phyloP scores from a whole-genome alignment of 2,888 invertebrate genomes.

The Willowsia nigromaculata region DNA sequence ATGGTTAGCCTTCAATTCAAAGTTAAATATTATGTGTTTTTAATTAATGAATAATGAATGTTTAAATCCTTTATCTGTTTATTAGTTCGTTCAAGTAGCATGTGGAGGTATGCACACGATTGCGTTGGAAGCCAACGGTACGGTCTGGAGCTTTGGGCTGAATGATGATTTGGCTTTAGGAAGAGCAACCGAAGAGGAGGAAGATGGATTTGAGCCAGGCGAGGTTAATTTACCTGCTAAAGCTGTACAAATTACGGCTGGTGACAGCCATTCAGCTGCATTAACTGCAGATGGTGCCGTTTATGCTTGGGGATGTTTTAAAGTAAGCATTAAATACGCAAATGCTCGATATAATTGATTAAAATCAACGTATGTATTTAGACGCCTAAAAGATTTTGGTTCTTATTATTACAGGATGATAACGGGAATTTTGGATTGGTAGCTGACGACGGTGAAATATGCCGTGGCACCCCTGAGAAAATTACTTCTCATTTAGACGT shows the following conservation, averaged over 20 bases:
- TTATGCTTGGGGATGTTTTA: slow-evolving; percentile 96
- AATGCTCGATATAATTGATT: not conserved
- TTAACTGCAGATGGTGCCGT: slow-evolving; percentile 92
- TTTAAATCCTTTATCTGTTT: not conserved
- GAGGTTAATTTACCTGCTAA: slow-evolving; percentile 80
- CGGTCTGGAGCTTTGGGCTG: slow-evolving; percentile 94
- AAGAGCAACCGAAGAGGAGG: slow-evolving; percentile 88
- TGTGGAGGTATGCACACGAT: slow-evolving; percentile 99
- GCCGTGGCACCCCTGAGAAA: slow-evolving; percentile 38
- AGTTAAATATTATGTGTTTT: too few relatives aligned
- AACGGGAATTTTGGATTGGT: slow-evolving; percentile 95
- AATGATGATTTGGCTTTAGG: slow-evolving; percentile 98
- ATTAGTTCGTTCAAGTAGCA: slow-evolving; percentile 79
- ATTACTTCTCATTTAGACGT: slow-evolving; percentile 80
- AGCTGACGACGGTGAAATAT: slow-evolving; percentile 61
- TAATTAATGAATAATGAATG: not conserved
- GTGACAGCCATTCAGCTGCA: slow-evolving; percentile 96
- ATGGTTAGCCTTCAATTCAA: too few relatives aligned
- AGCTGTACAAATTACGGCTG: slow-evolving; percentile 88
- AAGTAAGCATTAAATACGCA: slow-evolving; percentile 83
- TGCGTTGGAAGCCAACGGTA: slow-evolving; percentile 88
- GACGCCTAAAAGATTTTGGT: too few relatives aligned
- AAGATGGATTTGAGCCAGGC: slow-evolving; percentile 87
- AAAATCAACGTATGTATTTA: too few relatives aligned
- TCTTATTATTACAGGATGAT: slow-evolving; percentile 85